Base-by-base conservation (phyloP, 2,888 invertebrate species). In the Brachyopa scutellaris region DNA sequence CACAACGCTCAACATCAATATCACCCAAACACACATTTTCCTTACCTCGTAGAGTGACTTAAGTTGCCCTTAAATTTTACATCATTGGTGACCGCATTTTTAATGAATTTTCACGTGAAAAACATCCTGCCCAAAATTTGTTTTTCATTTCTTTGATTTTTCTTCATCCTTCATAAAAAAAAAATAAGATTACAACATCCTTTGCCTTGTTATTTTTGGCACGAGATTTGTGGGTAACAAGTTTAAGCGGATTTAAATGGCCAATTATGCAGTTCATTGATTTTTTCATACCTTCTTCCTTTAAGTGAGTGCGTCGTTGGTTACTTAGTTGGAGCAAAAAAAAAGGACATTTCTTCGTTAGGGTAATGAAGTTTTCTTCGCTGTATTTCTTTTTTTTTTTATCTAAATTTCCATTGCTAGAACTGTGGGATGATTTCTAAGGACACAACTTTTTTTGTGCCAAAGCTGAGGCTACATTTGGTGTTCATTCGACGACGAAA, bases 241-340 rank as follows among this genome's bases (percentile, higher is more conserved):
- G 74, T 49, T 53, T 70, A 70, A 77, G 70, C 49, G 59, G 70
- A 79, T 72, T 84, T 76, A 64, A 87, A 88, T 87, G 87, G 84
- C 86, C 86, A 88, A 88, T 88, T 88, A 88, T 87, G 86, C 88
- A 87, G 84, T 88, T 86, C 87, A 88, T 88, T 88, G 87, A 86
- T 57, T 85, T 86, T 80, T 53, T 53, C 40, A 7, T 45, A 29
- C 49, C 17, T 38, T 59, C 31, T 47, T 9, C 13, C 38, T 59
- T 36, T 13, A 33, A 42, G 42, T 26, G 33, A 11, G 55, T 53
- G 59, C 17, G 59, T 85, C 80, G 83, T 84, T 85, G 84, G 76
- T 85, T 85, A 76, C 79, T 77, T 83, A 85, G 84, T 85, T 84
- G 84, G 79, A 29, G 45, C 8, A 21, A 45, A 57, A 47, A n/a